Evolutionary conservation across 2,797 vertebrate genomes (phyloP).

Genomic region (Apogon hyalosoma): DNA sequence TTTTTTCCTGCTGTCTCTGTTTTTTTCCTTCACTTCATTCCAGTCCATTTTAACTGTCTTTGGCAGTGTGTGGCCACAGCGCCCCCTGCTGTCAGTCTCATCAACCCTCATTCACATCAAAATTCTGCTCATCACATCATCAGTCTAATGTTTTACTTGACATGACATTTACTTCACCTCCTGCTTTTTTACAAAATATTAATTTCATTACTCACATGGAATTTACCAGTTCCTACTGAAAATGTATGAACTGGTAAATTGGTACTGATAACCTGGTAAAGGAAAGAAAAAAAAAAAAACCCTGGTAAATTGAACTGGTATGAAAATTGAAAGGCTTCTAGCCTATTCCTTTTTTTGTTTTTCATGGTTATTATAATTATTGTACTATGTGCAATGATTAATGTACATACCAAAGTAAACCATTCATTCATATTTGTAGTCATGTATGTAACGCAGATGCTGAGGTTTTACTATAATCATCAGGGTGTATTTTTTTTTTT

Average conservation of each 20-base stretch:
- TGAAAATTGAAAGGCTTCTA: no score
- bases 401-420: no score
- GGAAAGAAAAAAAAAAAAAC: no score
- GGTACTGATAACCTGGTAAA: no score
- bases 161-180: constrained; percentile 33
- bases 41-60: constrained; percentile 32
- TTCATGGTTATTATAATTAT: no score
- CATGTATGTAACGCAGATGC: constrained; percentile 1
- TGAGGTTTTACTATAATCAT: constrained; percentile 1
- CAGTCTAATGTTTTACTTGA: constrained; percentile 23
- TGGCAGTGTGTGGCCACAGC: constrained; percentile 51
- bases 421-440: constrained; percentile 23
- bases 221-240: background rate
- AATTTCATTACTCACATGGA: constrained; percentile 8
- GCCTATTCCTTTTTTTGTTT: no score
- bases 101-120: constrained; percentile 19
- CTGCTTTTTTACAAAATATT: constrained; percentile 42
- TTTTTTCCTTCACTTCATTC: constrained; percentile 30
- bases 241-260: no score
- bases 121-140: constrained; percentile 30
- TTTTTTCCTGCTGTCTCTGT: constrained; percentile 41
- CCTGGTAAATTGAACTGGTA: no score
- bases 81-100: constrained; percentile 66
- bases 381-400: no score
- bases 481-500: constrained; percentile 3